Evolutionary conservation across 1,140 invertebrate species (phyloP), one percentile per base, ranked within the genome.

Genomic region (Neuroterus valhalla): DNA sequence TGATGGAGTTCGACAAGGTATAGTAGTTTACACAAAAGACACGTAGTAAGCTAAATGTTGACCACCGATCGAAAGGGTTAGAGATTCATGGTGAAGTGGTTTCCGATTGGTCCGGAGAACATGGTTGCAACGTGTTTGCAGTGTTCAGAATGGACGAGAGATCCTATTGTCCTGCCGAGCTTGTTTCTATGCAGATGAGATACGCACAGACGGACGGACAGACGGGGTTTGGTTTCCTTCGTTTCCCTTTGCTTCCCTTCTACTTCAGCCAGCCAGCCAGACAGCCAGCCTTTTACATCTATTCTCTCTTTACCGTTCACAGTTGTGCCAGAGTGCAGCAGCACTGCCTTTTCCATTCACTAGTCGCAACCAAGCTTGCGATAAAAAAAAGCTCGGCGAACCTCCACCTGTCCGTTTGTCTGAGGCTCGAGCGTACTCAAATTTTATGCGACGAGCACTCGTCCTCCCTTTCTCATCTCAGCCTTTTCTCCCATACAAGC

Each of bases 171-270:
- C 82, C 84, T 73, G 78, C 74, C 79, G 82, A 87, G 87, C 87
- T 88, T 87, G 86, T 88, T 88, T 87, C 86, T 86, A 88, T 88
- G 87, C 87, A 88, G 87, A 88, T 88, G 87, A 88, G 87, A 82
- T 84, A 84, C 77, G 77, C 80, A 78, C 79, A 79, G 73, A 68
- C 72, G 66, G 62, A 74, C 68, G 44, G 70, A 66, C 68, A 67
- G 46, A 71, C 38, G 69, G 62, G 74, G 76, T 72, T 75, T 75
- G 73, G 72, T 75, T 75, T 72, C 76, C 73, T 45, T 66, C 69
- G 73, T 74, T 75, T 75, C 75, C 76, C 73, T 45, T 66, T 71
- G 73, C 77, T 79, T 71, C 66, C 52, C 66, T 19, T 75, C 46
- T 66, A 43, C 68, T 50, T 21, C 66, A 15, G 42, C 68, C 66